Evolutionary conservation across 2,888 invertebrate species (phyloP), one percentile per base, ranked within the genome.

Genomic region (Drosophila mimica): DNA sequence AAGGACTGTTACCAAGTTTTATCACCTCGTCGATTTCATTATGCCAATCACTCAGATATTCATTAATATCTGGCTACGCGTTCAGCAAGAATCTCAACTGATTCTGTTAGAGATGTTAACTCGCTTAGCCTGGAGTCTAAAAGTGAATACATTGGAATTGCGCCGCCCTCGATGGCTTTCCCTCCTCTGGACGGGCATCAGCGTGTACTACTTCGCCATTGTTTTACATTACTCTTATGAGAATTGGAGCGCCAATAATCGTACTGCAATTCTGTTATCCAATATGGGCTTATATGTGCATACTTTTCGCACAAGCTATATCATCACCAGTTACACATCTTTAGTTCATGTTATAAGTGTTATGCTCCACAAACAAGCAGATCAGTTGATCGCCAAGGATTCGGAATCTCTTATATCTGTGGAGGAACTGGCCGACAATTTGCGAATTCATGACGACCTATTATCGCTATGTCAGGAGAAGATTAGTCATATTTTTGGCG

Each of bases 401-500:
- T 17, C 3, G 1, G 28, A 3, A n/a, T 11, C 28, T 15, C 4
- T 0, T 1, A n/a, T 30, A 13, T 33, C 57, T 9, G 0, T 61
- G 13, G 28, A 28, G 9, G 11, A 58, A 30, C 13, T 81, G 3
- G 70, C 49, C 0, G 11, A 15, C 4, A 49, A 34, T 15, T 40
- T 80, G 25, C 30, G 11, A 4, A 36, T 54, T 9, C 74, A 84
- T n/a, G 73, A 84, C 40, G 56, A 73, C n/a, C 61, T 80, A 1
- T 8, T 70, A 3, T 48, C 81, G 25, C 53, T 81, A 8, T 56
- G 73, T 15, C 67, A 77, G 28, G 33, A 66, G 15, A 59, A 77
- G 20, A 60, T 80, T 8, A 54, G 65, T 28, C 38, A 67, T 2
- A 30, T 84, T 0, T 84, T 70, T n/a, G 80, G 80, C 0, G 82